Conservation (phyloP, 2,113 vertebrate species). For the Ovis canadensis region DNA sequence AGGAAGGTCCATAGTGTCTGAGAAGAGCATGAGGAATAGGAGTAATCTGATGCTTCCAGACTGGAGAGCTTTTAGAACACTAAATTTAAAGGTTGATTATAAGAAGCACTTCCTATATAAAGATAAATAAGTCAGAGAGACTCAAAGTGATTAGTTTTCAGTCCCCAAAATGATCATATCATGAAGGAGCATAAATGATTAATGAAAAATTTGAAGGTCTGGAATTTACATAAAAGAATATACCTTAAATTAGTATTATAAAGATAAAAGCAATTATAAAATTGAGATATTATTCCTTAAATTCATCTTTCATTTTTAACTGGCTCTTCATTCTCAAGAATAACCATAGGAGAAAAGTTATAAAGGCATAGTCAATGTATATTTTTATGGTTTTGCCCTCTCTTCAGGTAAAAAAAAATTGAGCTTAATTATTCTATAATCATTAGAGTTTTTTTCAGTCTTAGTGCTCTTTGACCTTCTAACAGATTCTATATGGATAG, state of each 20-base stretch:
- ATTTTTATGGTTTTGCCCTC: slow-evolving; percentile 41
- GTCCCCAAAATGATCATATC: neutral
- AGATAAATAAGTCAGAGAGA: neutral
- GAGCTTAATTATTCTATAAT: slow-evolving; percentile 60
- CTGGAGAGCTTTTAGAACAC: neutral
- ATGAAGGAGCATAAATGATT: neutral
- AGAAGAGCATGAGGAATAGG: neutral
- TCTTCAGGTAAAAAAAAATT: neutral
- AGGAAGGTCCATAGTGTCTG: neutral
- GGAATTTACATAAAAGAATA: neutral
- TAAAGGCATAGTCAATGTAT: neutral
- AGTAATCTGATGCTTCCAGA: neutral
- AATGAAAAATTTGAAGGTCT: neutral
- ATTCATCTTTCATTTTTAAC: neutral
- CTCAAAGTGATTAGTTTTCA: neutral
- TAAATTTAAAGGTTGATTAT: neutral
- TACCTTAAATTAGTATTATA: neutral
- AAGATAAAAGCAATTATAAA: slow-evolving; percentile 8
- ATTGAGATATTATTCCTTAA: neutral
- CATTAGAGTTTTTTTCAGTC: slow-evolving; percentile 34
- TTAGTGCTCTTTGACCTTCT: slow-evolving; percentile 59
- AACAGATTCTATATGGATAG: slow-evolving; percentile 44
- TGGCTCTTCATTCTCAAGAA: slow-evolving; percentile 18
- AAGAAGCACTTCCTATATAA: neutral
- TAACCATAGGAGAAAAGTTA: slow-evolving; percentile 25